Evolutionary conservation across 2,113 vertebrate species (phyloP).

Genomic region (Trogon surrucura): DNA sequence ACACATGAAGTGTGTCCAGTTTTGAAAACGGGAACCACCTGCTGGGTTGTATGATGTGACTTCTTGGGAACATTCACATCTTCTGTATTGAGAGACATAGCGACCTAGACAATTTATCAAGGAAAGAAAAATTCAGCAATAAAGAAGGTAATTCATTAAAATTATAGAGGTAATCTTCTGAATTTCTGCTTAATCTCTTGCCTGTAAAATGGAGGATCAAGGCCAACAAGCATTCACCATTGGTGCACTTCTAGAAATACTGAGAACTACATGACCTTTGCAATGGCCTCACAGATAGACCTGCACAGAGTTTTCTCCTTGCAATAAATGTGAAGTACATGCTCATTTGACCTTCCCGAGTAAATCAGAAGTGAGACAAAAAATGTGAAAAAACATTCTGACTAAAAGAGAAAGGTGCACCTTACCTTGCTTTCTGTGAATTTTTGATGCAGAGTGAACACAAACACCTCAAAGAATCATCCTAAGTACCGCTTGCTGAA

Average conservation of each 20-base stretch:
- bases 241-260: background rate
- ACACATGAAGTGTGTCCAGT: background rate
- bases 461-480: background rate
- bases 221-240: background rate
- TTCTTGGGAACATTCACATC: background rate
- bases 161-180: background rate
- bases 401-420: conserved; percentile 10
- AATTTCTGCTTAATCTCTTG: background rate
- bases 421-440: background rate
- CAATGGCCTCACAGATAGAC: background rate
- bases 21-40: background rate
- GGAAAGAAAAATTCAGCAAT: background rate
- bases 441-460: background rate
- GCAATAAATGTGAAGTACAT: background rate
- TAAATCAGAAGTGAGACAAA: conserved; percentile 14
- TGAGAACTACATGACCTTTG: background rate
- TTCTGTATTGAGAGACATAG: background rate
- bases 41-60: background rate
- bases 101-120: background rate
- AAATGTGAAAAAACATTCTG: background rate
- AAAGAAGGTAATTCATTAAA: background rate
- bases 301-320: background rate
- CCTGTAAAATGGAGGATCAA: background rate
- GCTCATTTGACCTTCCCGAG: background rate
- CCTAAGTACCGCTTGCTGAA: background rate